phyloP scores from a whole-genome alignment of 2,113 vertebrate species.

The Pterocles burchelli region DNA sequence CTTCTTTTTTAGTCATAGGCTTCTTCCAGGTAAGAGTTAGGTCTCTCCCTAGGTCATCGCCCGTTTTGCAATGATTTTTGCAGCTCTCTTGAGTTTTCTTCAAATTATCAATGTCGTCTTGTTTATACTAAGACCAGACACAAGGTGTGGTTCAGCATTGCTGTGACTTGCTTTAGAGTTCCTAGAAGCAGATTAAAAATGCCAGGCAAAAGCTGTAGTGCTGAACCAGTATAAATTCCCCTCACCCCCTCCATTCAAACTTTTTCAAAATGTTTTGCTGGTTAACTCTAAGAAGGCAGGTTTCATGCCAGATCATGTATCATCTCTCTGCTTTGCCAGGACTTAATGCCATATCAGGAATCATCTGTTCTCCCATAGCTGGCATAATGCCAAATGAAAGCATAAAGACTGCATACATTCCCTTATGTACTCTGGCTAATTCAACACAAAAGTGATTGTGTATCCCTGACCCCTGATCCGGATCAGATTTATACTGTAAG shows the following conservation, averaged over 20 bases:
- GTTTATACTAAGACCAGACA: background rate
- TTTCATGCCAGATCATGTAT: slow-evolving; percentile 18
- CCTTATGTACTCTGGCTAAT: background rate
- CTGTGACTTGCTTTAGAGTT: background rate
- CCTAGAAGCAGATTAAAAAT: background rate
- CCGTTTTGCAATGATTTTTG: background rate
- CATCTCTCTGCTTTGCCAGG: background rate
- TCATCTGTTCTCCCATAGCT: background rate
- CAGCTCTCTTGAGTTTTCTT: background rate
- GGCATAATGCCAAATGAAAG: background rate
- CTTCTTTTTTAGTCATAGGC: background rate
- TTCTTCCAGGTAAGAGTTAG: background rate
- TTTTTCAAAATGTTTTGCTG: background rate
- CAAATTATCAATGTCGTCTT: background rate
- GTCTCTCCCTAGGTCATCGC: background rate
- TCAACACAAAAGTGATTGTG: slow-evolving; percentile 36
- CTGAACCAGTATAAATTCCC: background rate
- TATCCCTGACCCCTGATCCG: background rate
- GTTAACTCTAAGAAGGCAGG: background rate
- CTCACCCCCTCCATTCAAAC: background rate
- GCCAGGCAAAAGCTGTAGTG: background rate
- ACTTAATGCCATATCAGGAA: background rate
- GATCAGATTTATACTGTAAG: background rate
- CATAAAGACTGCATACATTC: slow-evolving; percentile 28
- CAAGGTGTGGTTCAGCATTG: background rate